These are phyloP conservation scores for Nerophis lumbriciformis DNA, from an alignment of 2,113 vertebrate genomes.

Conservation along the genomic window DNA sequence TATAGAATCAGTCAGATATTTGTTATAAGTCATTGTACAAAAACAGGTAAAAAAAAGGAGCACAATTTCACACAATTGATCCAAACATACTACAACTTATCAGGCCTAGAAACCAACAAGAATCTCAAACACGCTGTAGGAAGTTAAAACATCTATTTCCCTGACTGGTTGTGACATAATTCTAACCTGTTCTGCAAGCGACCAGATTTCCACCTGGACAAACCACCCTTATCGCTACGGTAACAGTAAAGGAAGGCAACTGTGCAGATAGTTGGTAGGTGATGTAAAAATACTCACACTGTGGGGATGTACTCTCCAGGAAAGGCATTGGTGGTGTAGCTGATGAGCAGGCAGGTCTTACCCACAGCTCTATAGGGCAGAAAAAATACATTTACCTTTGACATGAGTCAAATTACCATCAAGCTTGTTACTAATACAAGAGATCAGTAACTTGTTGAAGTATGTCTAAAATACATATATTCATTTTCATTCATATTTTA, in stretches of 20 bases:
- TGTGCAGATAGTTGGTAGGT: not conserved
- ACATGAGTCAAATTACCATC: too few relatives aligned
- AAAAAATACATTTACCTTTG: conserved; percentile 1
- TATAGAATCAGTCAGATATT: not conserved
- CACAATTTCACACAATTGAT: not conserved
- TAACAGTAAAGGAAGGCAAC: not conserved
- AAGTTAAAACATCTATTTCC: not conserved
- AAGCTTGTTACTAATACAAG: too few relatives aligned
- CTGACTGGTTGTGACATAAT: not conserved
- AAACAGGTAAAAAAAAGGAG: too few relatives aligned
- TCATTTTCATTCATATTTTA: too few relatives aligned
- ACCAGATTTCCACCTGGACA: not conserved
- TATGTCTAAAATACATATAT: too few relatives aligned
- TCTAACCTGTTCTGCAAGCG: not conserved
- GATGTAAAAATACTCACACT: conserved; percentile 80
- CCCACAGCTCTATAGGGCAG: conserved; percentile 85
- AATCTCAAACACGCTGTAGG: not conserved
- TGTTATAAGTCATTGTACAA: too few relatives aligned
- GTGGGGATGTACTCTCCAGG: conserved; percentile 98
- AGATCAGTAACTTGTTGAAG: too few relatives aligned
- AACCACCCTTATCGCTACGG: not conserved
- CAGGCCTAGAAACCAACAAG: not conserved
- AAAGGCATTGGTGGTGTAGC: conserved; percentile 98
- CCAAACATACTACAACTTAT: not conserved
- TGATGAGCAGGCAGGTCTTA: conserved; percentile 99